Evolutionary conservation across 2,797 vertebrate genomes (phyloP).

Genomic region (Mormyrops boulengeri): DNA sequence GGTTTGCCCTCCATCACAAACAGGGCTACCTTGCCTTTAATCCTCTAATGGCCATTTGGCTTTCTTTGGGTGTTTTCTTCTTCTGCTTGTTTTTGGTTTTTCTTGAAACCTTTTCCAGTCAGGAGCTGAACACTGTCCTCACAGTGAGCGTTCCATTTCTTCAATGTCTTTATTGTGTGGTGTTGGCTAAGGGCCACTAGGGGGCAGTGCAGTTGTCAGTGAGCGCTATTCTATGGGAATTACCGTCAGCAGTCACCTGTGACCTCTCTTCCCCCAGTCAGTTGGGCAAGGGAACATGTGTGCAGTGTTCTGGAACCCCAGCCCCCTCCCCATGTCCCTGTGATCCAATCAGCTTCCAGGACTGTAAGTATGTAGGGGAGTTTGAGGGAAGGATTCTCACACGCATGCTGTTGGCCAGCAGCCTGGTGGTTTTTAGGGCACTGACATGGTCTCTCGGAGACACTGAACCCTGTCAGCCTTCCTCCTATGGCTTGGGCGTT

Average conservation of each 20-base stretch:
- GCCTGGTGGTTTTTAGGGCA: background rate
- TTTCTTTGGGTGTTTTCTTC: background rate
- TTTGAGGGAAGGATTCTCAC: background rate
- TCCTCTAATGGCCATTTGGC: background rate
- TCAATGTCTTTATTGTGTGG: background rate
- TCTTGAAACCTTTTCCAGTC: background rate
- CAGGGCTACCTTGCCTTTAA: background rate
- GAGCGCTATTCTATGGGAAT: background rate
- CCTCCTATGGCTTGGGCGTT: background rate
- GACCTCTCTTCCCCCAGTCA: constrained; percentile 15
- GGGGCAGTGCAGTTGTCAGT: constrained; percentile 19
- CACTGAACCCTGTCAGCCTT: background rate
- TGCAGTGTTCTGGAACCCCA: background rate
- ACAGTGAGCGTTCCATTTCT: background rate
- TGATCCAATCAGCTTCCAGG: constrained; percentile 9
- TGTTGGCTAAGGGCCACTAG: background rate
- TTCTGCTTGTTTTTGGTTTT: background rate
- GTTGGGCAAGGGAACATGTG: background rate
- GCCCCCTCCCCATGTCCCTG: background rate
- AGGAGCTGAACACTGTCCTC: background rate
- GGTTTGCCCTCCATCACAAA: background rate
- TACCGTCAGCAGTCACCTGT: background rate
- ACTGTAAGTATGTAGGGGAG: constrained; percentile 18
- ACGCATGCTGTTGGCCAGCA: background rate
- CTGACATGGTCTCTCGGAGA: background rate